Conservation (phyloP, 2,888 invertebrate genomes). For the Autographa pulchrina region DNA sequence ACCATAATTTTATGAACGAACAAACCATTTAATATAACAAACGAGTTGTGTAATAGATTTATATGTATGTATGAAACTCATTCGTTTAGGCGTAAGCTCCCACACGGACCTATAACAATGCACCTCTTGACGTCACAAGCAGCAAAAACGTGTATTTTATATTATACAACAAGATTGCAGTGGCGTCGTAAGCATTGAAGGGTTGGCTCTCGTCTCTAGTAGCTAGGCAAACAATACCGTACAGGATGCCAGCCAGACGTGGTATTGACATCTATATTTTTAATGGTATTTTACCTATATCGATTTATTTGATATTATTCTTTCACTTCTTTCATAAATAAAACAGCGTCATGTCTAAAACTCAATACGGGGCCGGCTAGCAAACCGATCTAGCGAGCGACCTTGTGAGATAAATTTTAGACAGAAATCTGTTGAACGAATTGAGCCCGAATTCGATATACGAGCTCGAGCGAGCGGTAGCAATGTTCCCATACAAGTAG, state of each 20-base stretch:
- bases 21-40: constrained; percentile 28
- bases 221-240: constrained; percentile 40
- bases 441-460: constrained; percentile 6
- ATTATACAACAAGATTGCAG: constrained; percentile 44
- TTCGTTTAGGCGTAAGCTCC: constrained; percentile 38
- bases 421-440: constrained; percentile 10
- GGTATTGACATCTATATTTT: constrained; percentile 37
- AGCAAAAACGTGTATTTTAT: constrained; percentile 46
- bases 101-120: constrained; percentile 49
- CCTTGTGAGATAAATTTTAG: constrained; percentile 8
- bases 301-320: background rate
- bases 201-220: constrained; percentile 43
- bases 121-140: constrained; percentile 52
- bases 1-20: constrained; percentile 37
- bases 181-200: constrained; percentile 38
- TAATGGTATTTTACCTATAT: constrained; percentile 14
- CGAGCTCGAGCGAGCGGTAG: constrained; percentile 1
- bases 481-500: constrained; percentile 10
- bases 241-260: constrained; percentile 49
- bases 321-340: background rate
- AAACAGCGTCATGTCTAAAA: background rate
- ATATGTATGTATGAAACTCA: constrained; percentile 29
- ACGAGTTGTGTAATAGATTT: constrained; percentile 13
- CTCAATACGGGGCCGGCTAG: background rate
- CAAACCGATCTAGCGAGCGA: constrained; percentile 1